A percentile compares a stretch with the other conserved stretches of the same genome.
phyloP scores from a whole-genome alignment of 1,140 invertebrate species.

The Bilobella aurantiaca region DNA sequence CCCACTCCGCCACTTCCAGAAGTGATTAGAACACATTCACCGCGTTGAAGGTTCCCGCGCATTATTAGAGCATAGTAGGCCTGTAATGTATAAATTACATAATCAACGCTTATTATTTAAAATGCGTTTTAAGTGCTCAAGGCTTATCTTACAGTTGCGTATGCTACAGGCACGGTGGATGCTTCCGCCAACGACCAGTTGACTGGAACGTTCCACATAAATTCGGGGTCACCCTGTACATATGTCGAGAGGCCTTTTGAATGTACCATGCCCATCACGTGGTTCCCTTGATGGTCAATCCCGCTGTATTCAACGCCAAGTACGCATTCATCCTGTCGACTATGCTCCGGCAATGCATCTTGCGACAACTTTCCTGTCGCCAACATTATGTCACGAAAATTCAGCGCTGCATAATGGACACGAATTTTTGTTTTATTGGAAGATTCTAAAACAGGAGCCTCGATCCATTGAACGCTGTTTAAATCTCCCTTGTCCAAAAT shows the following conservation, averaged over 20 bases:
- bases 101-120: no score
- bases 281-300: conserved; percentile 56
- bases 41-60: conserved; percentile 66
- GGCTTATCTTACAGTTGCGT: conserved; percentile 65
- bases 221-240: conserved; percentile 66
- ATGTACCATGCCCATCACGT: conserved; percentile 87
- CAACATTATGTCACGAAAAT: conserved; percentile 96
- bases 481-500: conserved; percentile 79
- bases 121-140: conserved; percentile 28
- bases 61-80: conserved; percentile 80
- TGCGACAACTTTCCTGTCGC: conserved; percentile 89
- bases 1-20: conserved; percentile 93
- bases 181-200: conserved; percentile 84
- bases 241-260: conserved; percentile 71
- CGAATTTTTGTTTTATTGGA: background rate
- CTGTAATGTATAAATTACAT: background rate
- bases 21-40: conserved; percentile 82
- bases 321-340: conserved; percentile 75
- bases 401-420: conserved; percentile 82
- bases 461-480: conserved; percentile 86
- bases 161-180: conserved; percentile 87
- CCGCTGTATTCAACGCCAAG: conserved; percentile 90
- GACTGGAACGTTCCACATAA: conserved; percentile 82
- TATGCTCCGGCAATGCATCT: conserved; percentile 79
- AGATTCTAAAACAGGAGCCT: conserved; percentile 49